Conservation (phyloP, 92 coral and sea anemone genomes). For the Epizoanthus illoricatus region DNA sequence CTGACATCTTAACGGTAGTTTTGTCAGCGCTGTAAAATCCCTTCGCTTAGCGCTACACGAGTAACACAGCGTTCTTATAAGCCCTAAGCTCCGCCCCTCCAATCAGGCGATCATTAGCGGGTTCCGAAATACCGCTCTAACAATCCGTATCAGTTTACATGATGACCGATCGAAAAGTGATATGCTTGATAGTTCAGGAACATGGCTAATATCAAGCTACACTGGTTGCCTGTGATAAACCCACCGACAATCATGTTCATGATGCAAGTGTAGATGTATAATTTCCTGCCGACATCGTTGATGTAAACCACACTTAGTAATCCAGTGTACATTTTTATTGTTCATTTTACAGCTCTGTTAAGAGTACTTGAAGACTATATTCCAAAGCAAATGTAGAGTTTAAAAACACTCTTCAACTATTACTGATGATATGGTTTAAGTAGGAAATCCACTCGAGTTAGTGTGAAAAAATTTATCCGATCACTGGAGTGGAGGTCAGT, state of each 20-base stretch:
- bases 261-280: slow-evolving; percentile 1
- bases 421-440: not conserved
- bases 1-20: slow-evolving; percentile 21
- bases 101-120: slow-evolving; percentile 89
- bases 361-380: slow-evolving; percentile 19
- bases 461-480: not conserved
- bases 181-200: slow-evolving; percentile 24
- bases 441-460: slow-evolving; percentile 4
- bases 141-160: slow-evolving; percentile 31
- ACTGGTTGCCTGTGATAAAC: slow-evolving; percentile 16
- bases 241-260: not conserved
- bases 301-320: slow-evolving; percentile 24
- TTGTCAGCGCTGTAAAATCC: not conserved
- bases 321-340: slow-evolving; percentile 3
- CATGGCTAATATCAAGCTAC: slow-evolving; percentile 19
- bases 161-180: slow-evolving; percentile 39
- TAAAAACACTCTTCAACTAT: not conserved
- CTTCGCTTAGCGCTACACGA: not conserved
- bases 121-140: slow-evolving; percentile 57
- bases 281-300: slow-evolving; percentile 29
- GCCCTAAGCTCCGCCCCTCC: slow-evolving; percentile 93
- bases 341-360: not conserved
- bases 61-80: slow-evolving; percentile 54
- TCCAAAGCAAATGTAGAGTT: not conserved
- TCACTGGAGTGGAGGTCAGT: not conserved